Evolutionary conservation across 2,888 invertebrate genomes (phyloP), one percentile per base, ranked within the genome.

Genomic region (Stenodema calcarata): DNA sequence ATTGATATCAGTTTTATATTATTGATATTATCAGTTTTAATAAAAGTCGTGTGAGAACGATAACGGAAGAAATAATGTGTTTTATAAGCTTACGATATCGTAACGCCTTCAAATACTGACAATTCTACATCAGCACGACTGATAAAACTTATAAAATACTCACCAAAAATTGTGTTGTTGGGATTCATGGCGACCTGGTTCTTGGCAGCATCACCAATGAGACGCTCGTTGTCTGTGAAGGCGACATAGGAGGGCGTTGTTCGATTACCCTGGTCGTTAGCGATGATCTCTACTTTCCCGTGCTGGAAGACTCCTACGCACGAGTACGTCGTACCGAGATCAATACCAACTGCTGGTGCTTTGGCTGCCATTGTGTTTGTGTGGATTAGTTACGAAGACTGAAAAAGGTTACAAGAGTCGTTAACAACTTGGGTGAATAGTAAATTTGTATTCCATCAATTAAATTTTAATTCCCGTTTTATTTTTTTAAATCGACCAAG

Each of bases 301-400:
- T 96, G 95, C 92, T 96, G 96, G 94, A 97, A 97, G 89, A 97
- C 97, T 90, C 97, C 97, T 89, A 97, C 97, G 90, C 96, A 96
- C 28, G 96, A 96, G 91, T 96, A 97, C 11, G 97, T 97, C 62
- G 97, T 97, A 89, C 97, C 97, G 90, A 97, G 93, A 93, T 96
- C 96, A 89, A 96, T 97, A 89, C 95, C 95, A 90, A 95, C 93
- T 89, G 94, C 94, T 89, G 93, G 88, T 87, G 87, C 88, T 86
- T 86, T 86, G 16, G 86, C 54, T n/a, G 54, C 86, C 86, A 86
- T 86, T 80, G 69, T 86, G 27, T 62, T 16, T 35, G 35, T 76
- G 6, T 14, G 28, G 69, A 23, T 79, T 44, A 23, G 18, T 50
- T 83, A 70, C 27, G 23, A 41, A 44, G 11, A 47, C 50, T 41